phyloP scores from a whole-genome alignment of 2,888 invertebrate species.

The Cantharis rustica region DNA sequence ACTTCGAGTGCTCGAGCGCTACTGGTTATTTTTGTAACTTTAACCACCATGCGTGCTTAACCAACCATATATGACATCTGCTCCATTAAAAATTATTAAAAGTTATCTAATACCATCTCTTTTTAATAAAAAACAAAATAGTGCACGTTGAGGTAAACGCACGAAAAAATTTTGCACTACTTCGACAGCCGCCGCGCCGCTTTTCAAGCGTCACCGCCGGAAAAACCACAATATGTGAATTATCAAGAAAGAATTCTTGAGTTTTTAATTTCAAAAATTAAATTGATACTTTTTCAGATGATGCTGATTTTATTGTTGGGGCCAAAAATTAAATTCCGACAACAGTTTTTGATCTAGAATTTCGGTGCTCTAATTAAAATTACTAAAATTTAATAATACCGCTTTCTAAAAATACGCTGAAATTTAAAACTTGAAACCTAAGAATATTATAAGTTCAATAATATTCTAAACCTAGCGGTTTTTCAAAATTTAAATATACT shows the following conservation, averaged over 20 bases:
- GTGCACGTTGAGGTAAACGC: background rate
- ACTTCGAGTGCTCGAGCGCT: slow-evolving; percentile 17
- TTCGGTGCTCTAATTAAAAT: no score
- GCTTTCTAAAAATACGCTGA: no score
- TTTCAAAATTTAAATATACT: no score
- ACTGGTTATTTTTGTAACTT: slow-evolving; percentile 37
- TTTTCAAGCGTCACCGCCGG: background rate
- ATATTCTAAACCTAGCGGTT: no score
- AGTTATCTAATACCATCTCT: background rate
- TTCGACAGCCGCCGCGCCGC: background rate
- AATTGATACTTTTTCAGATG: no score
- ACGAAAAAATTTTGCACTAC: background rate
- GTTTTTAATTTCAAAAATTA: background rate
- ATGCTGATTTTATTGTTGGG: no score
- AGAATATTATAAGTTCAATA: no score
- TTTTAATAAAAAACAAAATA: background rate
- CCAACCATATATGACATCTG: slow-evolving; percentile 36
- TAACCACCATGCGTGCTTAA: slow-evolving; percentile 41
- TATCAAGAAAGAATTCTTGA: background rate
- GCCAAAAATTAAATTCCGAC: no score
- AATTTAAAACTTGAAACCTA: no score
- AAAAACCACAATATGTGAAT: background rate
- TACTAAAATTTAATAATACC: no score
- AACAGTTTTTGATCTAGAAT: no score
- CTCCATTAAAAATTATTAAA: slow-evolving; percentile 6